Percentiles rank a stretch among this genome's conserved stretches.
Conservation (phyloP, 2,888 invertebrate genomes). For the Mythimna vitellina region DNA sequence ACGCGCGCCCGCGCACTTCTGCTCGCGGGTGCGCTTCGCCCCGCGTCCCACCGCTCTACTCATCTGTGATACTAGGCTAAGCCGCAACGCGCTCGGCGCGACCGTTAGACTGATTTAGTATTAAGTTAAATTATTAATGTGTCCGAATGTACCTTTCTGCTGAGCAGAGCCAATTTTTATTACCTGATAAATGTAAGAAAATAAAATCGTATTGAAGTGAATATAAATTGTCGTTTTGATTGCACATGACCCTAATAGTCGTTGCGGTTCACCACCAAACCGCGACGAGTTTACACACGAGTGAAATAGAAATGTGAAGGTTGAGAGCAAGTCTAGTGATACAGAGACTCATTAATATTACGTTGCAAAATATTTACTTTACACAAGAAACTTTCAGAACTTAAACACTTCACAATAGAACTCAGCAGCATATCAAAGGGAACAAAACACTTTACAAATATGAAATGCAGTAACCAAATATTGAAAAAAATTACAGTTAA, state of each 20-base stretch:
- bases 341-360: constrained; percentile 38
- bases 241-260: constrained; percentile 62
- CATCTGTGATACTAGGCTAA: constrained; percentile 90
- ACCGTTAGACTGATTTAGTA: constrained; percentile 90
- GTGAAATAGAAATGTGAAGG: constrained; percentile 60
- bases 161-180: constrained; percentile 87
- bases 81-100: constrained; percentile 87
- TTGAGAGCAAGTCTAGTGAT: constrained; percentile 36
- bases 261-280: constrained; percentile 47
- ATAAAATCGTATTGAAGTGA: constrained; percentile 84
- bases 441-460: background rate
- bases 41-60: constrained; percentile 90
- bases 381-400: constrained; percentile 5
- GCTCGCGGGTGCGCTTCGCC: constrained; percentile 82
- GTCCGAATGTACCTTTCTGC: constrained; percentile 89
- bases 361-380: constrained; percentile 32
- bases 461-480: background rate
- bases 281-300: constrained; percentile 57
- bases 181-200: constrained; percentile 85
- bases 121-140: constrained; percentile 87
- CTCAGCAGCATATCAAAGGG: background rate
- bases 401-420: background rate
- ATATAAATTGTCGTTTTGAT: constrained; percentile 79
- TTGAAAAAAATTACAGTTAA: background rate
- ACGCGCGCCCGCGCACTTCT: constrained; percentile 68